Evolutionary conservation across 2,113 vertebrate species (phyloP).

Genomic region (Cepphus grylle): DNA sequence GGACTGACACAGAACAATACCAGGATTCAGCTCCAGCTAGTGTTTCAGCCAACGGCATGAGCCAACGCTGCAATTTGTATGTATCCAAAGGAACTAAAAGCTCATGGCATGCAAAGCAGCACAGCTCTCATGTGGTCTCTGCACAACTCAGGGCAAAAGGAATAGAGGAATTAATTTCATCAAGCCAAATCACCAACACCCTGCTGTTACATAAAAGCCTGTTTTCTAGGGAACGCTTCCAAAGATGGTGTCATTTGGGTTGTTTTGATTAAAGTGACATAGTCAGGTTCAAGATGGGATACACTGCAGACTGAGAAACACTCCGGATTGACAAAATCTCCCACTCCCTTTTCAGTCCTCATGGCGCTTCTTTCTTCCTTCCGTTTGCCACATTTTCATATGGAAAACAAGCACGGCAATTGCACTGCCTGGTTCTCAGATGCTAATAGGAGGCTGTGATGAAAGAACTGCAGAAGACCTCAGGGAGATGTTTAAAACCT

Average conservation of each 20-base stretch:
- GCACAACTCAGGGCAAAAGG: not conserved
- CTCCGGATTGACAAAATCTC: not conserved
- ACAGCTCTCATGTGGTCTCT: not conserved
- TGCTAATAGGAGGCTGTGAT: not conserved
- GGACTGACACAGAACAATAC: not conserved
- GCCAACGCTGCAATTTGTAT: not conserved
- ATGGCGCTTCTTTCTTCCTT: not conserved
- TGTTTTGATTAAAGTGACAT: not conserved
- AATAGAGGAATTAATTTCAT: not conserved
- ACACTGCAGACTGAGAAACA: not conserved
- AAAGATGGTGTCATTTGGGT: slow-evolving; percentile 19
- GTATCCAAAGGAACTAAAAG: not conserved
- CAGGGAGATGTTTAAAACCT: not conserved
- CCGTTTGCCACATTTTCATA: not conserved
- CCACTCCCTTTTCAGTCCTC: not conserved
- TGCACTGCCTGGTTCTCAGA: not conserved
- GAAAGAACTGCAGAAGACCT: not conserved
- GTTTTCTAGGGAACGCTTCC: not conserved
- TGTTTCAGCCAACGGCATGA: not conserved
- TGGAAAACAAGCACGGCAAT: not conserved
- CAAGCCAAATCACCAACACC: slow-evolving; percentile 9
- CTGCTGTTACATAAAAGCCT: slow-evolving; percentile 10
- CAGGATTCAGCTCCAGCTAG: not conserved
- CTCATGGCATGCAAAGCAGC: not conserved
- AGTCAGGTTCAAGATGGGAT: not conserved